phyloP scores from a whole-genome alignment of 2,797 vertebrate genomes.

The Argyrosomus regius region DNA sequence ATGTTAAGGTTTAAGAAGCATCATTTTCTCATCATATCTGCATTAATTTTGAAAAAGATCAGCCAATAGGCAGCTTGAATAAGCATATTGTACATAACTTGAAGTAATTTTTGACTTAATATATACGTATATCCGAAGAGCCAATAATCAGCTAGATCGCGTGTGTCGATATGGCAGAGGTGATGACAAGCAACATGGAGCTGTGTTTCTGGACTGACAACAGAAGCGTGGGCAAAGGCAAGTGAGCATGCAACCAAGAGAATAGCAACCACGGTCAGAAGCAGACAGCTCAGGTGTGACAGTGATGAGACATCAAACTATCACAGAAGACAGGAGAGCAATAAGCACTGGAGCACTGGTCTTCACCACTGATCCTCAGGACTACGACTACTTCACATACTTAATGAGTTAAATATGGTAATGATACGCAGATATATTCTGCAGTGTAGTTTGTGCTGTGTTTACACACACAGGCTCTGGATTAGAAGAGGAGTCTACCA shows the following conservation, averaged over 20 bases:
- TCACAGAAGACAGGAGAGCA: background rate
- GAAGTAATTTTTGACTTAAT: background rate
- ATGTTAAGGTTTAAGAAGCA: background rate
- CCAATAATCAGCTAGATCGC: background rate
- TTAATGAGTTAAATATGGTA: background rate
- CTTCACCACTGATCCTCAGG: conserved; percentile 39
- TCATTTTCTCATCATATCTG: background rate
- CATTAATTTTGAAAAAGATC: background rate
- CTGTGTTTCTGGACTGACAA: conserved; percentile 5
- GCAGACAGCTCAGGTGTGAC: background rate
- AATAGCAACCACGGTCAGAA: conserved; percentile 1
- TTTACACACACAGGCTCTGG: background rate
- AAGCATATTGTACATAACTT: background rate
- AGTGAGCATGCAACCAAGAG: conserved; percentile 34
- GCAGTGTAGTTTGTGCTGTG: background rate
- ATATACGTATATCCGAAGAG: background rate
- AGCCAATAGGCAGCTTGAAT: background rate
- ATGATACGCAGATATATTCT: background rate
- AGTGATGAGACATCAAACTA: background rate
- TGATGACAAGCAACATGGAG: background rate
- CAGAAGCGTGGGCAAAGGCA: conserved; percentile 14
- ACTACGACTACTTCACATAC: conserved; percentile 4
- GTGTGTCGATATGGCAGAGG: conserved; percentile 1
- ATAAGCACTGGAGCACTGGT: background rate
- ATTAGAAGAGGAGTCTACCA: background rate